A percentile compares a stretch with the other conserved stretches of the same genome.
phyloP scores from a whole-genome alignment of 2,888 invertebrate species.

The Axea sp. region DNA sequence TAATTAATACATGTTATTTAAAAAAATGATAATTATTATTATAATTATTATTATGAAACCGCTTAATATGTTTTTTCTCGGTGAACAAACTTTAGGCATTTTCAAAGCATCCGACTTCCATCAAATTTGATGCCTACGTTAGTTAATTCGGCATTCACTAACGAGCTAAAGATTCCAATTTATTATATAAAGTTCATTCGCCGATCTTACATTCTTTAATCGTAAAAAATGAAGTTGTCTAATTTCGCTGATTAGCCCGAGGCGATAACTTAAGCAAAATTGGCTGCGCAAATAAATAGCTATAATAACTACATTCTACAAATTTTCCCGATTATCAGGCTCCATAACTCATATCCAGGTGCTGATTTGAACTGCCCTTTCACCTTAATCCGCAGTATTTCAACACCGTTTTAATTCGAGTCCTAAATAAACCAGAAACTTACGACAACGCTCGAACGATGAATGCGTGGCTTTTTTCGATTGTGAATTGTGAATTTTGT shows the following conservation, averaged over 20 bases:
- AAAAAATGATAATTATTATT: no score
- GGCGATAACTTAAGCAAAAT: constrained; percentile 26
- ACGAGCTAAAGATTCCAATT: no score
- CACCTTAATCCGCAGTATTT: constrained; percentile 40
- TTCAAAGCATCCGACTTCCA: no score
- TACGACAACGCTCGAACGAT: constrained; percentile 1
- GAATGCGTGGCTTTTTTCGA: background rate
- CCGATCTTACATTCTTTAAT: no score
- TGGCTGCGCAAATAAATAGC: constrained; percentile 6
- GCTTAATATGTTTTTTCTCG: no score
- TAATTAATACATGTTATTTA: no score
- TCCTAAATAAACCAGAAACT: constrained; percentile 13
- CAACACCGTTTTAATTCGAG: constrained; percentile 25
- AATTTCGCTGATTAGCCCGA: constrained; percentile 6
- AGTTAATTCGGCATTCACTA: no score
- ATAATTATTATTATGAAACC: no score
- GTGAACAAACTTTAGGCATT: no score
- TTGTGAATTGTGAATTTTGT: no score
- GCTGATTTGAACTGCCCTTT: constrained; percentile 32
- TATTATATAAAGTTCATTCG: no score
- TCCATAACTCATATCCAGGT: constrained; percentile 48
- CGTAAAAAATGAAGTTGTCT: constrained; percentile 27
- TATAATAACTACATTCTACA: constrained; percentile 29
- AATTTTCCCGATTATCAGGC: constrained; percentile 25
- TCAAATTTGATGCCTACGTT: no score